Evolutionary conservation across 2,113 vertebrate species (phyloP), one percentile per base, ranked within the genome.

Genomic region (Glaucidium brasilianum): DNA sequence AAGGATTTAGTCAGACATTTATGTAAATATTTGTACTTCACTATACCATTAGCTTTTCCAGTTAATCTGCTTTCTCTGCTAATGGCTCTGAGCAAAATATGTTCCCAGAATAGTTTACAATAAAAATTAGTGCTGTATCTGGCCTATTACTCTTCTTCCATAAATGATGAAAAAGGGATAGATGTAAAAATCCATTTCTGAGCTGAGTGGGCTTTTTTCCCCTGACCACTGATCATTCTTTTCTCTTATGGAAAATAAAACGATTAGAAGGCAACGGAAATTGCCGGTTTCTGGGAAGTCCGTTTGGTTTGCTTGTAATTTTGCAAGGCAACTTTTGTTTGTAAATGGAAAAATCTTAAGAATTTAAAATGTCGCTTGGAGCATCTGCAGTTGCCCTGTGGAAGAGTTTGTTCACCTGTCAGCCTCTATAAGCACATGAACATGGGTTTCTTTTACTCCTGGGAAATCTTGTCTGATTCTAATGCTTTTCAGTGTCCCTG

Each of bases 11-110:
- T 69, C 82, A 86, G 87, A 94, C 12, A 1, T 72, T 95, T 83
- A 45, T 81, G 93, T 96, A 97, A 96, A 92, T 97, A 96, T 97
- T 97, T 97, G 60, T 92, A 60, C 82, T 81, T 85, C 72, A 35
- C 73, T 75, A 7, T 89, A 37, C 91, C 88, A 95, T 93, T 90
- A 94, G 84, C 90, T 96, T 79, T 90, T 88, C 88, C 74, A 92
- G 88, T 92, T 96, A 93, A 97, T 97, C 96, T 95, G 80, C 92
- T 95, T 94, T 91, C 80, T 88, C 76, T 85, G 81, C 79, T 97
- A 94, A 97, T 91, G 92, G 85, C 88, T 97, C 89, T 81, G 82
- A 95, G 73, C 95, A 85, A 91, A 96, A 94, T 83, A 77, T 19
- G 41, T 91, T 96, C 90, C 93, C 60, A 81, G 74, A 88, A 73